Evolutionary conservation across 1,140 invertebrate species (phyloP), one percentile per base, ranked within the genome.

Genomic region (Cephus cinctus): DNA sequence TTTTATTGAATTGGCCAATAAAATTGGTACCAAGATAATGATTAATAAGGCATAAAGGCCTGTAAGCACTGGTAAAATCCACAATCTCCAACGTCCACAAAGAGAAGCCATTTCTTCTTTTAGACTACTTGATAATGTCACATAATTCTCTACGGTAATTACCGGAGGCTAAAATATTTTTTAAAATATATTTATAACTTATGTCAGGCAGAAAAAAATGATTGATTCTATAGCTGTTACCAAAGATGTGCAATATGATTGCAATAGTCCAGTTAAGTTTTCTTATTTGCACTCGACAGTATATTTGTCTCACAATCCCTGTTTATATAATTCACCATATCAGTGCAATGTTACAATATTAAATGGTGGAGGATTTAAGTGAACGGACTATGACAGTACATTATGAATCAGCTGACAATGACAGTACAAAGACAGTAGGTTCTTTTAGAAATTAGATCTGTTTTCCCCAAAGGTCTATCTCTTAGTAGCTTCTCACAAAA

Each of bases 41-140:
- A 94, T 85, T 12, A 94, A 78, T 42, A 93, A 72, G 9, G 84
- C 82, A 73, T 96, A 97, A 11, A 87, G 67, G 32, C 86, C 73
- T 43, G 94, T 87, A 30, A 91, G 80, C 36, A 93, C 79, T 36
- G 92, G 91, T 22, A 89, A 80, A 67, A 96, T 92, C 92, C 92
- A 96, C 59, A 88, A 70, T 66, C 87, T 83, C 92, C 94, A 96
- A 57, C 85, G 81, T 52, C 78, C 79, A 63, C 81, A 84, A 67
- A 84, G 63, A 30, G 57, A 59, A 48, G 71, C 71, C 74, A 76
- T 76, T 47, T 50, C 59, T 60, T 39, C 14, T 52, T 30, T 14
- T 16, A 46, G 43, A 20, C 36, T 50, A 46, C 31, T 23, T 22
- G 41, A 25, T 27, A 20, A 44, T 59, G 41, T 57, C 51, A 57